Conservation (phyloP, 2,888 invertebrate genomes). For the Stenotaenia linearis region DNA sequence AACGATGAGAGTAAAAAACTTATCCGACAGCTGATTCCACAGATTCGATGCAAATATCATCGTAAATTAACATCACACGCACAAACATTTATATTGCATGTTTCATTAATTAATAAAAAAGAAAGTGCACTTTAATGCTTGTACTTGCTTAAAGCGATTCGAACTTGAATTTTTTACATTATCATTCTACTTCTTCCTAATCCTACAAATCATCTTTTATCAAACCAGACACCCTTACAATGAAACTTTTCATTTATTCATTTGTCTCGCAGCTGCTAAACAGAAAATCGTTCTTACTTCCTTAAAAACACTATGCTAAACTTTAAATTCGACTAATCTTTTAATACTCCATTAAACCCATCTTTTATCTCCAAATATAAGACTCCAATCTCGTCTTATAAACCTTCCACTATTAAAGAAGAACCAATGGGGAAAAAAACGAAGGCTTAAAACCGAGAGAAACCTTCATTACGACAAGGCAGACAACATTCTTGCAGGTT, state of each 20-base stretch:
- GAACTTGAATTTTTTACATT: not conserved
- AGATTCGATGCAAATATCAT: not conserved
- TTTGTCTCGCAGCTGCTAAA: not conserved
- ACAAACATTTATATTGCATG: constrained; percentile 10
- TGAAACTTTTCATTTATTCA: too few relatives aligned
- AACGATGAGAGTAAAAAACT: not conserved
- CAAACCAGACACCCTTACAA: too few relatives aligned
- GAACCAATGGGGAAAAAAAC: not conserved
- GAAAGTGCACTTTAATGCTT: not conserved
- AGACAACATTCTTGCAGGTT: not conserved
- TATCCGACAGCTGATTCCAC: constrained; percentile 6
- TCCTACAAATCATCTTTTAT: not conserved
- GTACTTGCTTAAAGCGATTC: not conserved
- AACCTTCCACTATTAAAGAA: not conserved
- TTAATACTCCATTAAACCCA: not conserved
- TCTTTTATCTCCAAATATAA: not conserved
- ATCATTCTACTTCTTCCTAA: not conserved
- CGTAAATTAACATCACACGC: constrained; percentile 14
- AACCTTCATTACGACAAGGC: constrained; percentile 12
- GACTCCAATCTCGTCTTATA: not conserved
- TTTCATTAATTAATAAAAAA: not conserved
- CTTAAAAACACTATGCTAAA: not conserved
- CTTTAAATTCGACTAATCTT: not conserved
- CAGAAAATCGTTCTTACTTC: too few relatives aligned
- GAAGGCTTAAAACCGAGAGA: not conserved